Evolutionary conservation across 2,888 invertebrate species (phyloP).

Genomic region (Leptinotarsa rubiginosa): DNA sequence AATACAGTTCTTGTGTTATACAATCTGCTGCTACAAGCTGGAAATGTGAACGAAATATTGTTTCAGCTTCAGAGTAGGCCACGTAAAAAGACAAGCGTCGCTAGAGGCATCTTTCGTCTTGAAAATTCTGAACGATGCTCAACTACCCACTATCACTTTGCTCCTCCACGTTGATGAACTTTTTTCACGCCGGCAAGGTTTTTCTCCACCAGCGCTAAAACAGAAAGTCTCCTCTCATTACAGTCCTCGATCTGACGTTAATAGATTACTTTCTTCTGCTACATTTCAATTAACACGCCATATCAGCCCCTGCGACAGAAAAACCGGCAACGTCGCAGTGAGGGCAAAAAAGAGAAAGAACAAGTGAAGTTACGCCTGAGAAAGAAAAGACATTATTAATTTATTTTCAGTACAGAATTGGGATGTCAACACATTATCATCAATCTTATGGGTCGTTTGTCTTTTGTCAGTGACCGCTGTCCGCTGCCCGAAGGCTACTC

Average conservation of each 20-base stretch:
- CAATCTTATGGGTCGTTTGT: slow-evolving; percentile 65
- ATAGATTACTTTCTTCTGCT: slow-evolving; percentile 40
- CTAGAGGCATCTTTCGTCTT: too few relatives aligned
- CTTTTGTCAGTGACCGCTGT: slow-evolving; percentile 59
- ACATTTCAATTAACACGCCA: slow-evolving; percentile 41
- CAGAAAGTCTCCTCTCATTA: slow-evolving; percentile 25
- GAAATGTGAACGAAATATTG: too few relatives aligned
- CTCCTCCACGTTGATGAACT: neutral
- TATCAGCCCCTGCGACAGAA: slow-evolving; percentile 32
- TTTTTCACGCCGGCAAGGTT: neutral
- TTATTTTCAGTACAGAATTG: slow-evolving; percentile 62
- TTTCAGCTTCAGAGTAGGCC: too few relatives aligned
- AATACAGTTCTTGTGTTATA: too few relatives aligned
- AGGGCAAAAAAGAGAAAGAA: slow-evolving; percentile 35
- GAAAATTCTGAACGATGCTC: too few relatives aligned
- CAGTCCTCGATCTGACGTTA: slow-evolving; percentile 32
- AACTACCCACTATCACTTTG: too few relatives aligned
- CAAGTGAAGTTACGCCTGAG: slow-evolving; percentile 37
- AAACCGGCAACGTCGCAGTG: slow-evolving; percentile 35
- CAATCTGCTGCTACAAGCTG: too few relatives aligned
- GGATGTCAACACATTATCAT: slow-evolving; percentile 63
- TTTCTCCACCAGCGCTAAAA: neutral
- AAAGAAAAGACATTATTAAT: slow-evolving; percentile 60
- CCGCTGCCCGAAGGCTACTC: slow-evolving; percentile 11
- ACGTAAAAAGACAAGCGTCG: too few relatives aligned